These are phyloP conservation scores for Scaptodrosophila lebanonensis DNA, from an alignment of 1,140 invertebrate genomes.

Conservation along the genomic window DNA sequence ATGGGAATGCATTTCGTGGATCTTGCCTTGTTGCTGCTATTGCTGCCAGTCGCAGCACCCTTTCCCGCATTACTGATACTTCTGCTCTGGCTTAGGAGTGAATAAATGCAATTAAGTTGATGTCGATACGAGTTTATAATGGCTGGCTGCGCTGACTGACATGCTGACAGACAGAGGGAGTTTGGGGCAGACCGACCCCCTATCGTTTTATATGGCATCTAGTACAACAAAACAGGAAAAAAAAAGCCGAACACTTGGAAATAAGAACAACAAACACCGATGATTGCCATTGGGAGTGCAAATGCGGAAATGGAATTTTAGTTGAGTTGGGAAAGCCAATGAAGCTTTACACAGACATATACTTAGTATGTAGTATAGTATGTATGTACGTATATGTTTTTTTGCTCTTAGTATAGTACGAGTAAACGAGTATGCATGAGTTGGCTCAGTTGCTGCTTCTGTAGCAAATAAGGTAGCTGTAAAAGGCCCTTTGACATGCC, in stretches of 20 bases:
- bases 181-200: too few relatives aligned
- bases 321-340: neutral
- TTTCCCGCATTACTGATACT: too few relatives aligned
- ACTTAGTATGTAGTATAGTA: too few relatives aligned
- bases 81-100: slow-evolving; percentile 56
- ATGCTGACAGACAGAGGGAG: slow-evolving; percentile 18
- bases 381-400: too few relatives aligned
- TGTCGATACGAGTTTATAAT: slow-evolving; percentile 57
- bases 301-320: slow-evolving; percentile 34
- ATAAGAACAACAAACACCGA: slow-evolving; percentile 26
- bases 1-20: neutral
- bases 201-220: too few relatives aligned
- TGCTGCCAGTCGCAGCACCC: slow-evolving; percentile 1
- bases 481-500: slow-evolving; percentile 57
- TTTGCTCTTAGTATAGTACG: too few relatives aligned
- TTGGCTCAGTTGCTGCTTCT: neutral
- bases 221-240: slow-evolving; percentile 2
- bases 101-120: slow-evolving; percentile 73
- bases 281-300: slow-evolving; percentile 21
- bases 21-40: neutral
- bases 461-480: neutral
- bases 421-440: slow-evolving; percentile 12
- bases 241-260: too few relatives aligned
- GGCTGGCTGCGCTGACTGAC: slow-evolving; percentile 11
- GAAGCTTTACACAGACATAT: too few relatives aligned